Evolutionary conservation across 2,888 invertebrate species (phyloP).

Genomic region (Capitulum mitella): DNA sequence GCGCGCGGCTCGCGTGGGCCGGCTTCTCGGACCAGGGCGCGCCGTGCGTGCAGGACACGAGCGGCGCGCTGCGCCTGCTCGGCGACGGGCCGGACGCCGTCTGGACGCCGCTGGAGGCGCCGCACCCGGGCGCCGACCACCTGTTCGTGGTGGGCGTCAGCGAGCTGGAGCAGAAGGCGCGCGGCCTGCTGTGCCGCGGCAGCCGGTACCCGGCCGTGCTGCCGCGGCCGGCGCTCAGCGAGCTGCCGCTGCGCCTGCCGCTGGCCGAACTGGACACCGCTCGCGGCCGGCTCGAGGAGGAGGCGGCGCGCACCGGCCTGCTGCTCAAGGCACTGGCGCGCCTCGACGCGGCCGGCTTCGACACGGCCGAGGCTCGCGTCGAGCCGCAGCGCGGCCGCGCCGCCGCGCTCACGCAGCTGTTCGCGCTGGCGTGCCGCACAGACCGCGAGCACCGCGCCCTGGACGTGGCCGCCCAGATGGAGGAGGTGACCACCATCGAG

Average conservation of each 20-base stretch:
- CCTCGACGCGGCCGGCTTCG: conserved; percentile 27
- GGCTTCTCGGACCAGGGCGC: conserved; percentile 76
- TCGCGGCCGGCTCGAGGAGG: conserved; percentile 32
- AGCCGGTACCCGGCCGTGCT: conserved; percentile 74
- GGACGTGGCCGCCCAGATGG: conserved; percentile 28
- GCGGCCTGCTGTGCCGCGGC: conserved; percentile 83
- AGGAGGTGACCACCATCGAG: background rate
- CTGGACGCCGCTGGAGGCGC: conserved; percentile 77
- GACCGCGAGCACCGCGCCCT: conserved; percentile 34
- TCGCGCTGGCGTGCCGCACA: conserved; percentile 32
- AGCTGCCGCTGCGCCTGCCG: conserved; percentile 54
- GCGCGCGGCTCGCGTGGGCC: conserved; percentile 62
- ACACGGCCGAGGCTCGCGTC: conserved; percentile 27
- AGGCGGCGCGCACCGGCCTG: conserved; percentile 27
- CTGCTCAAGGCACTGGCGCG: conserved; percentile 27
- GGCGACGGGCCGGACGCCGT: conserved; percentile 55
- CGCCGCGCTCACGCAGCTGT: conserved; percentile 20
- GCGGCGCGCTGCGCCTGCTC: conserved; percentile 65
- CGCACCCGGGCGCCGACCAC: conserved; percentile 63
- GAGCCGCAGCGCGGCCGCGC: background rate
- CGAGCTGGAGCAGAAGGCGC: conserved; percentile 66
- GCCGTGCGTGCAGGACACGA: conserved; percentile 66
- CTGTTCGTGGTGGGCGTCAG: conserved; percentile 69
- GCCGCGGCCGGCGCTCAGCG: conserved; percentile 73
- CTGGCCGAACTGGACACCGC: conserved; percentile 32